Evolutionary conservation across 2,888 invertebrate species (phyloP).

Genomic region (Dryococelus australis): DNA sequence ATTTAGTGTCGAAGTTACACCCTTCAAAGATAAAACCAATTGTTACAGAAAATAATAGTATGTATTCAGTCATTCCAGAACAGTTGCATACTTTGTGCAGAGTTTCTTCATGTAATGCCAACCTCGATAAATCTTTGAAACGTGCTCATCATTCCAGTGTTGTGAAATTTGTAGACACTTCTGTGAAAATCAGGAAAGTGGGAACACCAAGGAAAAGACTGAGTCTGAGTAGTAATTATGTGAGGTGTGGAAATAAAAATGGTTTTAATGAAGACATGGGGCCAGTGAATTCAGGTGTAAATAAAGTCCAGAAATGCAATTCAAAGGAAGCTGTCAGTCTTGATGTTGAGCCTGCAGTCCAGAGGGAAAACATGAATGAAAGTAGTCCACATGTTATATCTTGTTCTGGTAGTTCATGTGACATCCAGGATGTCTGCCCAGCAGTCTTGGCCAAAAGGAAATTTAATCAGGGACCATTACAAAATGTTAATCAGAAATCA

Average conservation of each 20-base stretch:
- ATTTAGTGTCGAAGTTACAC: conserved; percentile 26
- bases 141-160: background rate
- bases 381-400: background rate
- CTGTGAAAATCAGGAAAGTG: background rate
- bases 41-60: background rate
- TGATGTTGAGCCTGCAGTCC: background rate
- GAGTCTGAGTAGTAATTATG: background rate
- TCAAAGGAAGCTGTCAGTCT: background rate
- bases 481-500: background rate
- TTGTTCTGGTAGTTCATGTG: background rate
- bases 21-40: conserved; percentile 27
- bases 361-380: background rate
- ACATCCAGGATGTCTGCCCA: background rate
- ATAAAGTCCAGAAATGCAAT: background rate
- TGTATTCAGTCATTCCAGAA: background rate
- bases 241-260: too few species aligned
- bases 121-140: background rate
- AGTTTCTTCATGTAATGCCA: background rate
- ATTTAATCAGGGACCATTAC: background rate
- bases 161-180: background rate
- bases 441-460: background rate
- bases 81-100: background rate
- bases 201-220: background rate
- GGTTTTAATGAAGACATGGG: too few species aligned
- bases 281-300: background rate